Base-by-base conservation (phyloP, 2,113 vertebrate genomes). In the Rhinopomastus cyanomelas region DNA sequence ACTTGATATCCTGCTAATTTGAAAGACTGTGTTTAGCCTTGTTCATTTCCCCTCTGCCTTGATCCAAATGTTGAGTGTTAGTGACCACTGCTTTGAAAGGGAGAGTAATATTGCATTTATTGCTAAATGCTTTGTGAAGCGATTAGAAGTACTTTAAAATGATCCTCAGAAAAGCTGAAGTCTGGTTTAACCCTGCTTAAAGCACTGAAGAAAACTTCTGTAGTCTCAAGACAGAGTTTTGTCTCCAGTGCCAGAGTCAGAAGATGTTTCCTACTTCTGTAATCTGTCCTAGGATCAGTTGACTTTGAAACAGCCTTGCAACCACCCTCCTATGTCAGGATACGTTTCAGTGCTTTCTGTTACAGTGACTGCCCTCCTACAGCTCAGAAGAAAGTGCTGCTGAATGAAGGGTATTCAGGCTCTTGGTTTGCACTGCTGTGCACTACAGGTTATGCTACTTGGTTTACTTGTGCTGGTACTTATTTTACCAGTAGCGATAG, bases 61-160 rank as follows among this genome's bases (percentile, higher is more conserved):
- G 79, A 89, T 92, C 83, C 90, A 69, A 92, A 93, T 79, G 84
- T 80, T 84, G 55, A 91, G 30, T 52, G 95, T 95, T 94, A 94
- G 88, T 74, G 68, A 93, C 60, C 64, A 27, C 22, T 89, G 73
- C 91, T 89, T 90, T 77, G 60, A 71, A 92, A 90, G 29, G 29
- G 56, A 79, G 66, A 87, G 32, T 73, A 85, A 84, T 91, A 77
- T 82, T 92, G 68, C 85, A 68, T 83, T 88, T 90, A 85, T 95
- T 94, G 72, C 61, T 68, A 92, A 90, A 88, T 79, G 73, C 26
- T 56, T 82, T 85, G 59, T 60, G 59, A 71, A 14, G 59, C 79
- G 74, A 11, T 3, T 21, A 21, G 36, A 72, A 87, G 27, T 25
- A 52, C 1, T 51, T 30, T 5, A 2, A 67, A 57, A 11, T 6